Evolutionary conservation across 2,888 invertebrate genomes (phyloP).

Genomic region (Crioceris asparagi): DNA sequence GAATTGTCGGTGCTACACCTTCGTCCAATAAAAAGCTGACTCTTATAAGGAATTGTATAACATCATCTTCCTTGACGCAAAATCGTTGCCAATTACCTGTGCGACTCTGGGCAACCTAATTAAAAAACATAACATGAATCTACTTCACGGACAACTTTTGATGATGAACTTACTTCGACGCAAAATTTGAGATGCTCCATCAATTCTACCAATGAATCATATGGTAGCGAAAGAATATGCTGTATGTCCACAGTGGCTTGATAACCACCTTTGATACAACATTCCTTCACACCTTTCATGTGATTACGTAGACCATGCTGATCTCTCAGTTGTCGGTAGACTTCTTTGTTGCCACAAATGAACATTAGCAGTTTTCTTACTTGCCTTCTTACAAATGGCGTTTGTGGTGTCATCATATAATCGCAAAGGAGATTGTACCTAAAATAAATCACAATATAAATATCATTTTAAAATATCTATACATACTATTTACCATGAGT

Average conservation of each 20-base stretch:
- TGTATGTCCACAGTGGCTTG: conserved; percentile 38
- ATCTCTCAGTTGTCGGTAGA: conserved; percentile 88
- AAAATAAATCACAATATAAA: too few species aligned
- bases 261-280: conserved; percentile 46
- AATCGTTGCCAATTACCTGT: conserved; percentile 94
- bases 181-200: conserved; percentile 93
- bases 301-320: conserved; percentile 87
- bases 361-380: conserved; percentile 84
- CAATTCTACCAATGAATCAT: conserved; percentile 85
- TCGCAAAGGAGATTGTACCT: conserved; percentile 78
- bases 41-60: conserved; percentile 71
- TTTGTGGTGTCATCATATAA: conserved; percentile 70
- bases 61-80: conserved; percentile 62
- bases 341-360: conserved; percentile 91
- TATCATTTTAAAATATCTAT: too few species aligned
- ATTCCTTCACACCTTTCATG: conserved; percentile 51
- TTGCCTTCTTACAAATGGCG: conserved; percentile 80
- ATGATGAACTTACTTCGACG: conserved; percentile 65
- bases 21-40: conserved; percentile 82
- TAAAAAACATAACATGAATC: conserved; percentile 1
- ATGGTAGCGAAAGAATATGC: conserved; percentile 53
- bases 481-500: too few species aligned
- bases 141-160: not conserved
- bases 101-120: conserved; percentile 74
- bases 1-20: conserved; percentile 79